Base-by-base conservation (phyloP, 2,888 invertebrate species). In the Orchesellides sinensis region DNA sequence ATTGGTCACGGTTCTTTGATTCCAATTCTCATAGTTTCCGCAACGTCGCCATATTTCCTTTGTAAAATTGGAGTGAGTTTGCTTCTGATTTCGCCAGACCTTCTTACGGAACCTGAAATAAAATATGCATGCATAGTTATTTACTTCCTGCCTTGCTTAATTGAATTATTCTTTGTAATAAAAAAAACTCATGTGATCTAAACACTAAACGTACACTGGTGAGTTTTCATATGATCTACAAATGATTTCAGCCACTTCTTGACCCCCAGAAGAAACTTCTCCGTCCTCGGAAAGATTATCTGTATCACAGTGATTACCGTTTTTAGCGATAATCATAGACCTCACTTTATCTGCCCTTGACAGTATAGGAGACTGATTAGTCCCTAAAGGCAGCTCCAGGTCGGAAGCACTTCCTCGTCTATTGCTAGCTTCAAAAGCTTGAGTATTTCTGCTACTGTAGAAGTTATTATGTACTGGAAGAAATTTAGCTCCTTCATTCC, bases 171-270 rank as follows among this genome's bases (percentile, higher is more conserved):
- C n/a, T n/a, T n/a, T n/a, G n/a, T n/a, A n/a, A n/a, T n/a, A n/a
- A n/a, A n/a, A 63, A 8, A 35, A 17, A 72, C 10, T 59, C 19
- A 25, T 17, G 25, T 70, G 12, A n/a, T n/a, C 52, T n/a, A n/a
- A n/a, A n/a, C n/a, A n/a, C 23, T 23, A 14, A 19, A 75, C 83
- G 79, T 86, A 88, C 88, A 88, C 70, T 56, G 88, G 88, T 61
- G 88, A 87, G 59, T 88, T 88, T 81, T 88, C 88, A 73, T 87
- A 88, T 8, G 85, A 85, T 66, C 80, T 83, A n/a, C 87, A 88
- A 49, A 88, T 88, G 32, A 88, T 88, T 65, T 87, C 87, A 12
- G 86, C 83, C 45, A 88, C 88, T 84, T 88, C 88, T 69, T 86
- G 86, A 19, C 88, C 88, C 8, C 88, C 88, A 2, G 84, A 84